phyloP scores from a whole-genome alignment of 2,888 invertebrate genomes.

The Sympetrum striolatum region DNA sequence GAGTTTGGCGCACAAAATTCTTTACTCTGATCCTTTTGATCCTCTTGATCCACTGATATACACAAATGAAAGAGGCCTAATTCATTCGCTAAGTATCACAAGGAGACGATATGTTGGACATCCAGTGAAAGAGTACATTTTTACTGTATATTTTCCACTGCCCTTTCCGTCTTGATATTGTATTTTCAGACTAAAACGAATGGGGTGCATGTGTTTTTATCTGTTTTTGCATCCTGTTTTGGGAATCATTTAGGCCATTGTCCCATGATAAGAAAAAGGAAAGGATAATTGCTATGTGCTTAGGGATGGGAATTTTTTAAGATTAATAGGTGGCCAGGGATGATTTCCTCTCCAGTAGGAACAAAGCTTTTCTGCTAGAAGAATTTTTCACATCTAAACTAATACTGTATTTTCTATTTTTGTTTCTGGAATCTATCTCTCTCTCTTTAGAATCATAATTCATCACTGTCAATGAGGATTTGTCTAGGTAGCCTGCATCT shows the following conservation, averaged over 20 bases:
- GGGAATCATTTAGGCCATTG: too few relatives aligned
- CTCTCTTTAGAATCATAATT: not conserved
- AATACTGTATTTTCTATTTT: not conserved
- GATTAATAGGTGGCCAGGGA: not conserved
- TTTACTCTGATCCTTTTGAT: not conserved
- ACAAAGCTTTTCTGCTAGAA: not conserved
- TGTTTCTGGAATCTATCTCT: not conserved
- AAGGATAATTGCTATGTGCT: too few relatives aligned
- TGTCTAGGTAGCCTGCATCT: not conserved
- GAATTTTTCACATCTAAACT: not conserved
- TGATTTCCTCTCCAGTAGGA: not conserved
- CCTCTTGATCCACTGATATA: not conserved
- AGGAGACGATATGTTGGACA: not conserved
- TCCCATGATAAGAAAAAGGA: too few relatives aligned
- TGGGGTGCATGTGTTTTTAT: not conserved
- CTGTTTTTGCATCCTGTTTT: too few relatives aligned
- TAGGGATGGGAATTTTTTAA: not conserved
- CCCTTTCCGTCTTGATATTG: not conserved
- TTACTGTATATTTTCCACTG: not conserved
- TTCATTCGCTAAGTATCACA: not conserved
- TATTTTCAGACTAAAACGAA: not conserved
- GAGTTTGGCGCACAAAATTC: not conserved
- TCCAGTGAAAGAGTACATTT: not conserved
- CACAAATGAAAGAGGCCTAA: not conserved
- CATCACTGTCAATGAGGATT: not conserved